Evolutionary conservation across 2,797 vertebrate genomes (phyloP), one percentile per base, ranked within the genome.

Genomic region (Serranus cabrilla): DNA sequence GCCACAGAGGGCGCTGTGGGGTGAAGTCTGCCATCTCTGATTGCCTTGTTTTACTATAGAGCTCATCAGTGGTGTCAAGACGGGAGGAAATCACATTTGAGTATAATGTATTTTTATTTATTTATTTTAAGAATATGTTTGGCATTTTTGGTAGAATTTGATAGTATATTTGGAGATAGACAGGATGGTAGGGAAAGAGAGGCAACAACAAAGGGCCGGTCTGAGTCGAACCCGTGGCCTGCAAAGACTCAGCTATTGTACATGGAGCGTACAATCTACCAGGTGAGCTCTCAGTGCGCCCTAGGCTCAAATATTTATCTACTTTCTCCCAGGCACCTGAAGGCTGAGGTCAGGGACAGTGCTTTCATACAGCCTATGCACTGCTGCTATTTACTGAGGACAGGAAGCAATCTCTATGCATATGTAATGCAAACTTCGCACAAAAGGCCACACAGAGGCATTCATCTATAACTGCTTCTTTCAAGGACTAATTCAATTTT

Each of bases 381-480:
- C 46, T 25, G 34, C 56, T 55, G 14, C 11, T 46, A 21, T 64
- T 54, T 46, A 18, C 18, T 47, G 2, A 31, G 13, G 40, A 47
- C 43, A 10, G 20, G 42, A 67, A 34, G 14, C 40, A 40, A 11
- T 25, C 49, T 69, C 2, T 20, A 8, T 57, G 27, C 56, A 56
- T 64, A 10, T 74, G 40, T 46, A 27, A 82, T 80, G 17, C 27
- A 66, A 54, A 64, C 43, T n/a, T 21, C 47, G 47, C 27, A 71
- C 56, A 78, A 74, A 68, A 82, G 52, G 54, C 62, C 62, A 66
- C 12, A 52, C 11, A 55, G 34, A 51, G 23, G 45, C 54, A 64
- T 87, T 72, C 34, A 43, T 71, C 31, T 80, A 69, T 67, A 89
- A 71, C 78, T 85, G 76, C 63, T 78, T 87, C 68, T 87, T 58